These are phyloP conservation scores for Epicampocera succincta DNA, from an alignment of 2,888 invertebrate genomes.

Conservation along the genomic window DNA sequence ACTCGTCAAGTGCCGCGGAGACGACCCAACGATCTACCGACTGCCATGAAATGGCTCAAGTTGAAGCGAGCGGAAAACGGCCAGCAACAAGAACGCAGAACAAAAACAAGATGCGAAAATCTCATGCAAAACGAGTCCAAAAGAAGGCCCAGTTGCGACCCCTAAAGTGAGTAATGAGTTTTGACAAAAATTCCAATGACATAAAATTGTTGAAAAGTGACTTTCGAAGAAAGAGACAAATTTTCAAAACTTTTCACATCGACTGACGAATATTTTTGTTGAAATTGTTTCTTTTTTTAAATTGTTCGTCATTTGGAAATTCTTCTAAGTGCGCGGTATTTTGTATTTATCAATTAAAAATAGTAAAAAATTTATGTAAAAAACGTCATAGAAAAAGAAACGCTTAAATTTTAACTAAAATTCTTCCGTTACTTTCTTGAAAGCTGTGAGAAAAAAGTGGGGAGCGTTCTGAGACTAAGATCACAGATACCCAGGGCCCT, in stretches of 20 bases:
- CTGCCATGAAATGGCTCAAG: background rate
- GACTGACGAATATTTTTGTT: constrained; percentile 54
- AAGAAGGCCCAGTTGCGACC: constrained; percentile 55
- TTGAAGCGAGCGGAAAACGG: background rate
- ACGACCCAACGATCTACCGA: constrained; percentile 60
- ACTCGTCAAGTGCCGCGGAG: constrained; percentile 13
- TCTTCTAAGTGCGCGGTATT: constrained; percentile 18
- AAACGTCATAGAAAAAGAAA: constrained; percentile 8
- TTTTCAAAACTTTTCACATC: constrained; percentile 50
- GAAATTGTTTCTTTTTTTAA: constrained; percentile 44
- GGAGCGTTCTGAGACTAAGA: constrained; percentile 42
- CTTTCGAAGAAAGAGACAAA: constrained; percentile 24
- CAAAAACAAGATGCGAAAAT: constrained; percentile 60
- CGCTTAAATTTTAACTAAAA: background rate
- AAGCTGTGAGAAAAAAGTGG: constrained; percentile 64
- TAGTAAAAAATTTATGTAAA: constrained; percentile 3
- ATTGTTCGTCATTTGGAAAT: constrained; percentile 66
- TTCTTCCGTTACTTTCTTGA: constrained; percentile 17
- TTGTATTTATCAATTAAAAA: constrained; percentile 1
- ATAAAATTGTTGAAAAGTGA: background rate
- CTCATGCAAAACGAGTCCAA: constrained; percentile 39
- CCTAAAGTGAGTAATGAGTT: constrained; percentile 59
- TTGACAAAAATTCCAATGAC: constrained; percentile 41
- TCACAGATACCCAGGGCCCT: constrained; percentile 68
- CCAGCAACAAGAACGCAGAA: background rate